Evolutionary conservation across 64 coral and sea anemone species (phyloP).

Genomic region (Actinia tenebrosa): DNA sequence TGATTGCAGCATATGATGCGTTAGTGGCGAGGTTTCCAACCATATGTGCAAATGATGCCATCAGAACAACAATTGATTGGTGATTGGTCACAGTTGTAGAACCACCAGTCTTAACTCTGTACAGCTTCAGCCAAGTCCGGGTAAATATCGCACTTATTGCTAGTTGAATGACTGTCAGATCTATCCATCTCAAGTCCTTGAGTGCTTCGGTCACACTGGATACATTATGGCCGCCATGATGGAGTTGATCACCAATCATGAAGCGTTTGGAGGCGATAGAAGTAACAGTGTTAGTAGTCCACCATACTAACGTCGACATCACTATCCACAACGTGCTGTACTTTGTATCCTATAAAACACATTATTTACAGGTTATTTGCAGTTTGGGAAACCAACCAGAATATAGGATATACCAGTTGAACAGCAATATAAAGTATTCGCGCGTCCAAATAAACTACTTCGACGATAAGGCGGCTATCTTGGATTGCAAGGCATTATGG

Average conservation of each 20-base stretch:
- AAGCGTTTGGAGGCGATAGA: background rate
- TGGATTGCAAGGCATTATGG: no score
- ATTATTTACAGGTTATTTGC: no score
- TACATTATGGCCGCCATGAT: background rate
- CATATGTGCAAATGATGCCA: background rate
- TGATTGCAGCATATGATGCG: no score
- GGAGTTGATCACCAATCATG: background rate
- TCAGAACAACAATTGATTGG: background rate
- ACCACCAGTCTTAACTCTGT: background rate
- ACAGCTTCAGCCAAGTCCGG: background rate
- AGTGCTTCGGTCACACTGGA: background rate
- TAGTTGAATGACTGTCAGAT: background rate
- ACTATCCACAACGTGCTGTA: background rate
- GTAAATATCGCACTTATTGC: background rate
- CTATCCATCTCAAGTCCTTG: background rate
- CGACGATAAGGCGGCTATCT: no score
- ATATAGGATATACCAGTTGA: no score
- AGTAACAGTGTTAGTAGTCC: background rate
- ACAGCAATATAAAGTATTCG: no score
- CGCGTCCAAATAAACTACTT: no score
- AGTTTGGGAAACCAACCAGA: no score
- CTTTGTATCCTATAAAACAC: background rate
- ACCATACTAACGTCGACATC: background rate
- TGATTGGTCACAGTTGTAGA: background rate
- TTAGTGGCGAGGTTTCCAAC: no score